Evolutionary conservation across 1,140 invertebrate genomes (phyloP).

Genomic region (Zaprionus camerounensis): DNA sequence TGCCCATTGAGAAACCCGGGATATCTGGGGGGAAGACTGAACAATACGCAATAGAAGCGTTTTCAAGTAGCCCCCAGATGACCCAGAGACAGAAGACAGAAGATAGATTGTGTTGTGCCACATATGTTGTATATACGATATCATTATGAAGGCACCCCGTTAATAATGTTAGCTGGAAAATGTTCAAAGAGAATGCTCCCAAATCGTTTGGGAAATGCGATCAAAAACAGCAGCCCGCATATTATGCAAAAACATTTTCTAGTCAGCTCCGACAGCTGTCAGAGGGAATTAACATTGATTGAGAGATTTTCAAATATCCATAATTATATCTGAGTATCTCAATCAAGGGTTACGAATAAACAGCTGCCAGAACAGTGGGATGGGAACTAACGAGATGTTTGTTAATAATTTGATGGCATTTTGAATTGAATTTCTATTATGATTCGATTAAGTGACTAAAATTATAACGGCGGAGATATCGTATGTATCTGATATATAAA

Average conservation of each 20-base stretch:
- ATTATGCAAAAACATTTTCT: slow-evolving; percentile 14
- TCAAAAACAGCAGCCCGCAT: slow-evolving; percentile 44
- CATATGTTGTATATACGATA: background rate
- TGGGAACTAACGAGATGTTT: background rate
- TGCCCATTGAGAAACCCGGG: background rate
- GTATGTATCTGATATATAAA: background rate
- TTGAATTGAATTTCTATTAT: background rate
- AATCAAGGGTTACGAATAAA: slow-evolving; percentile 28
- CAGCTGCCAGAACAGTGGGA: background rate
- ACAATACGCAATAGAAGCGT: background rate
- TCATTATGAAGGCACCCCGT: slow-evolving; percentile 24
- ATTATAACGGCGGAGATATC: background rate
- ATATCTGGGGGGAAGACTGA: background rate
- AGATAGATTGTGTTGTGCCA: background rate
- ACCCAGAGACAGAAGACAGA: slow-evolving; percentile 5
- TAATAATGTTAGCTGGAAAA: slow-evolving; percentile 19
- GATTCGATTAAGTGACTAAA: background rate
- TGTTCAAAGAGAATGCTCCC: background rate
- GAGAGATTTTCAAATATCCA: slow-evolving; percentile 38
- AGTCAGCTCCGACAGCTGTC: slow-evolving; percentile 59
- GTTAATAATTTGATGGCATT: background rate
- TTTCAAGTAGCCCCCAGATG: slow-evolving; percentile 30
- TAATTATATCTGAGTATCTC: slow-evolving; percentile 22
- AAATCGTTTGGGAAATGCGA: slow-evolving; percentile 19
- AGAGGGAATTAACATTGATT: slow-evolving; percentile 50